Percentiles rank a stretch among this genome's conserved stretches.
Conservation (phyloP, 2,113 vertebrate genomes). For the Copsychus sechellarum region DNA sequence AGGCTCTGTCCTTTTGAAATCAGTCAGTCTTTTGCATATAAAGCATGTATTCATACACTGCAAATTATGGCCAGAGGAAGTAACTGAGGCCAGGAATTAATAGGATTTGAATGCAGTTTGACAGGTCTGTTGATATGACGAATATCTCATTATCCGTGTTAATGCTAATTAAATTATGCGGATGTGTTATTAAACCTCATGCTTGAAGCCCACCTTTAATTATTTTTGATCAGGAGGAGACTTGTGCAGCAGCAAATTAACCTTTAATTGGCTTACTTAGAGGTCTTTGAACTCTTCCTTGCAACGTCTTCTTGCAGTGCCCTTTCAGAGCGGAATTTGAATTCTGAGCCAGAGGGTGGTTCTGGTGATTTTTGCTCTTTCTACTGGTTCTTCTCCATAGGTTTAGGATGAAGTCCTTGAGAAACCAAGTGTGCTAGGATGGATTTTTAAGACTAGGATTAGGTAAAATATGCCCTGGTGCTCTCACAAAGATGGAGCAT, state of each 20-base stretch:
- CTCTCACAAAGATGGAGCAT: neutral
- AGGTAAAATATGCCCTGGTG: neutral
- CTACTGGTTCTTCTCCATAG: neutral
- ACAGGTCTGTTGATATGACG: constrained; percentile 1
- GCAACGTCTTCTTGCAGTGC: neutral
- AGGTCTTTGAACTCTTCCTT: neutral
- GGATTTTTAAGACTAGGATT: neutral
- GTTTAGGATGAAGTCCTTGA: neutral
- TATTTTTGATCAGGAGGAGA: neutral
- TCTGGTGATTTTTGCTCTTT: neutral
- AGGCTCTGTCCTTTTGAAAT: neutral
- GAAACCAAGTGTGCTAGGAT: neutral
- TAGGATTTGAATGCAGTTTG: neutral
- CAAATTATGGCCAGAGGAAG: neutral
- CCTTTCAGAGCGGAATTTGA: neutral
- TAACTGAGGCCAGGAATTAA: neutral
- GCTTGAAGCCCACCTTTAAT: neutral
- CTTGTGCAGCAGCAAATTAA: neutral
- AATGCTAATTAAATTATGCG: neutral
- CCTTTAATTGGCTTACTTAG: neutral
- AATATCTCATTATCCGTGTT: neutral
- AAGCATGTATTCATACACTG: neutral
- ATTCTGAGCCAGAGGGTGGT: neutral
- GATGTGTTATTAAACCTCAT: neutral
- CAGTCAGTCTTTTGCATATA: neutral